These are phyloP conservation scores for Polietes domitor DNA, from an alignment of 2,888 invertebrate genomes.

Conservation along the genomic window DNA sequence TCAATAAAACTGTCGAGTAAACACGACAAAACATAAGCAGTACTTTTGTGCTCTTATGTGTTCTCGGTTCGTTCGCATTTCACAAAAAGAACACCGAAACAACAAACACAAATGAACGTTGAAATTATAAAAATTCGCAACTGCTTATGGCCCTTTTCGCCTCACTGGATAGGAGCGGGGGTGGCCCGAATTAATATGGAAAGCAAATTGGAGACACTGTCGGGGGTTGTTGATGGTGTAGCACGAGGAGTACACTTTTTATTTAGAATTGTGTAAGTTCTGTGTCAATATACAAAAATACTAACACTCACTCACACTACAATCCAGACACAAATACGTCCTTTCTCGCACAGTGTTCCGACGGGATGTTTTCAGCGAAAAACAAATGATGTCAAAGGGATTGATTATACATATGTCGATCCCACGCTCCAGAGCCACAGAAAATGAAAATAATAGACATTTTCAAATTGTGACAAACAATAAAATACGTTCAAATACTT, in stretches of 20 bases:
- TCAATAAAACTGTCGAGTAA: constrained; percentile 43
- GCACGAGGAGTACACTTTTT: constrained; percentile 10
- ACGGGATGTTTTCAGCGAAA: neutral
- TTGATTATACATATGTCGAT: no score
- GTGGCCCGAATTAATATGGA: neutral
- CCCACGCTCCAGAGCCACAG: no score
- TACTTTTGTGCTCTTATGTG: neutral
- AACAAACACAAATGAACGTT: constrained; percentile 5
- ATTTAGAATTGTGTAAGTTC: constrained; percentile 29
- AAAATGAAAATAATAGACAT: no score
- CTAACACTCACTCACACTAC: neutral
- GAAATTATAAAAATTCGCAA: constrained; percentile 35
- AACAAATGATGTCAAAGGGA: no score
- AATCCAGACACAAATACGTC: neutral
- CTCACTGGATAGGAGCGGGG: neutral
- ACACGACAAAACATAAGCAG: constrained; percentile 25
- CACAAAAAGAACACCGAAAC: neutral
- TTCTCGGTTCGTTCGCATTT: neutral
- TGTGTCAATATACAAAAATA: constrained; percentile 27
- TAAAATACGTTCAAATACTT: no score
- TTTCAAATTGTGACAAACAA: no score
- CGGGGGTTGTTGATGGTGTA: neutral
- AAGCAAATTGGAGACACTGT: neutral
- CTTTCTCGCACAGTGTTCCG: neutral
- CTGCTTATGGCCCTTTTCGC: constrained; percentile 27